phyloP scores from a whole-genome alignment of 2,797 vertebrate species.

The Hypotaenidia okinawae region DNA sequence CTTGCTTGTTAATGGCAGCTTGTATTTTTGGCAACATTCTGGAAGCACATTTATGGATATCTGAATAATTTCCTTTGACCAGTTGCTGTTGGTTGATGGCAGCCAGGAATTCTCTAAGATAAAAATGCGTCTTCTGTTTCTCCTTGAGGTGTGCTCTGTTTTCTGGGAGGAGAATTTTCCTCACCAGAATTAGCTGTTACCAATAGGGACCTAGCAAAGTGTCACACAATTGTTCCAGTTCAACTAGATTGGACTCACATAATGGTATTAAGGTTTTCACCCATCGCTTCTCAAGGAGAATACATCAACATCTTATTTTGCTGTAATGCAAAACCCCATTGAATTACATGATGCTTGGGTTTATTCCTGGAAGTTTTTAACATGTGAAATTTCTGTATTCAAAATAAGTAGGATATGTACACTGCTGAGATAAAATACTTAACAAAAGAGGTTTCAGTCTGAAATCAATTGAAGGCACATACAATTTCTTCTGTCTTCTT shows the following conservation, averaged over 20 bases:
- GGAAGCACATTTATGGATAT: neutral
- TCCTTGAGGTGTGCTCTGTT: neutral
- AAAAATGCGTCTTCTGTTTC: neutral
- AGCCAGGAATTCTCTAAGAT: neutral
- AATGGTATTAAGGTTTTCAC: slow-evolving; percentile 22
- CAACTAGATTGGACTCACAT: slow-evolving; percentile 22
- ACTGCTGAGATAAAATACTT: neutral
- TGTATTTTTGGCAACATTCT: slow-evolving; percentile 6
- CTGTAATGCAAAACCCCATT: neutral
- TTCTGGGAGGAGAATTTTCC: neutral
- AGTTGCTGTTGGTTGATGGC: neutral
- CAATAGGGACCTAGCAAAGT: neutral
- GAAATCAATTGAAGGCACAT: neutral
- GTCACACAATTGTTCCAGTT: neutral
- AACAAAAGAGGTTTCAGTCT: neutral
- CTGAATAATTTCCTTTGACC: neutral
- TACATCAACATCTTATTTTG: slow-evolving; percentile 23
- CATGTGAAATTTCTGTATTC: neutral
- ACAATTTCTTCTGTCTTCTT: neutral
- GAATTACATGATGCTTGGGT: slow-evolving; percentile 24
- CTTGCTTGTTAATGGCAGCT: neutral
- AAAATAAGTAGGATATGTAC: neutral
- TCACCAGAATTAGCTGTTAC: neutral
- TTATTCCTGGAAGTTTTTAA: slow-evolving; percentile 25
- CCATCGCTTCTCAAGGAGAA: neutral